Evolutionary conservation across 2,888 invertebrate species (phyloP).

Genomic region (Melinaea marsaeus): DNA sequence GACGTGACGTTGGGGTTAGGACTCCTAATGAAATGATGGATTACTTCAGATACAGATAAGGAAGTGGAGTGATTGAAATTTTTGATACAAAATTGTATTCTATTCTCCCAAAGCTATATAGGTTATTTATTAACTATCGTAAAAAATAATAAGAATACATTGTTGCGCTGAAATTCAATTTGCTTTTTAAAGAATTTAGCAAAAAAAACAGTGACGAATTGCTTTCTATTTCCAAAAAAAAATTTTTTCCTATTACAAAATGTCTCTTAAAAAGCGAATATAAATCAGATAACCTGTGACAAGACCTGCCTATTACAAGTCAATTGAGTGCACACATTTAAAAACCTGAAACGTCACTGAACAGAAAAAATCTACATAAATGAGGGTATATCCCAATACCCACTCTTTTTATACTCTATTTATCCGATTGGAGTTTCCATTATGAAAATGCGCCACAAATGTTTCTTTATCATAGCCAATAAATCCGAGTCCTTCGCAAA

Average conservation of each 20-base stretch:
- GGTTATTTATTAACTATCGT: no score
- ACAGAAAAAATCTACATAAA: neutral
- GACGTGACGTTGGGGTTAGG: conserved; percentile 30
- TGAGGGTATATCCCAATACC: conserved; percentile 5
- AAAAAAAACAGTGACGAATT: no score
- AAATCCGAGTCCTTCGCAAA: conserved; percentile 72
- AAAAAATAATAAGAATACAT: no score
- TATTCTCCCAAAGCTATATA: no score
- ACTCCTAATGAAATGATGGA: conserved; percentile 25
- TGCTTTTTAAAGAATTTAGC: no score
- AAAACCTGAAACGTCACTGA: neutral
- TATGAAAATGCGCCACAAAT: conserved; percentile 52
- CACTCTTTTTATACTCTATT: conserved; percentile 35
- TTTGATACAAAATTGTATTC: neutral
- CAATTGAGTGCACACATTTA: neutral
- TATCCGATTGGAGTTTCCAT: conserved; percentile 41
- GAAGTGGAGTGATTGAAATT: conserved; percentile 13
- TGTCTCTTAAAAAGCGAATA: no score
- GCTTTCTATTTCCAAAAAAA: no score
- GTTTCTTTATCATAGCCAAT: conserved; percentile 67
- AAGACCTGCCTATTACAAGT: neutral
- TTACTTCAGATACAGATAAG: conserved; percentile 11
- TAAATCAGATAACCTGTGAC: no score
- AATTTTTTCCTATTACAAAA: no score
- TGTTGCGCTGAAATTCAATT: no score